Evolutionary conservation across 2,888 invertebrate genomes (phyloP).

Genomic region (Drosophila vallismaia): DNA sequence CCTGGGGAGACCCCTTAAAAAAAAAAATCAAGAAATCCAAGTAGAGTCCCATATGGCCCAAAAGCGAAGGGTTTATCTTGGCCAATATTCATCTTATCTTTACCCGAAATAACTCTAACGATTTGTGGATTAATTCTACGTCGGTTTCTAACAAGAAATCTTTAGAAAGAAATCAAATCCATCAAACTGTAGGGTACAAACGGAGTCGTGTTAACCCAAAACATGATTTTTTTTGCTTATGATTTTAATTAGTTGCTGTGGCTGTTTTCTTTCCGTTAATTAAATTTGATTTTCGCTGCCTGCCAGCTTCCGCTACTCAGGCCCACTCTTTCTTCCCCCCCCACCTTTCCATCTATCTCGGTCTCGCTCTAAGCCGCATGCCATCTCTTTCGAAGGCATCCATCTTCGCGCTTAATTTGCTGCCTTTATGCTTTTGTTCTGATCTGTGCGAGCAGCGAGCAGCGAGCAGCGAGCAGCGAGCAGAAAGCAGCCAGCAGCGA

Average conservation of each 20-base stretch:
- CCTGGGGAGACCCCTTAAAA: no score
- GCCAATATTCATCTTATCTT: no score
- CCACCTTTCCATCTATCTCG: conserved; percentile 2
- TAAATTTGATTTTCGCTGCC: conserved; percentile 63
- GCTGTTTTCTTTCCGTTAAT: conserved; percentile 52
- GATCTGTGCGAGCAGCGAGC: conserved; percentile 51
- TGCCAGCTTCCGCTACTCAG: conserved; percentile 54
- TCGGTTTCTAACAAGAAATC: no score
- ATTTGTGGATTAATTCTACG: no score
- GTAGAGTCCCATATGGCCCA: no score
- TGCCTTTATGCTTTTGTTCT: conserved; percentile 75
- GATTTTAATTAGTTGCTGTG: conserved; percentile 43
- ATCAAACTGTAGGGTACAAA: conserved; percentile 2
- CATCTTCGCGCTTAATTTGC: conserved; percentile 68
- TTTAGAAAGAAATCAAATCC: no score
- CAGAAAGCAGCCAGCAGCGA: conserved; percentile 33
- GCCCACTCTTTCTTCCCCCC: not conserved
- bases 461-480: not conserved
- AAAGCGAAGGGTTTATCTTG: no score
- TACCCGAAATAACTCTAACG: no score
- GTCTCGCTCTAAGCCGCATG: conserved; percentile 2
- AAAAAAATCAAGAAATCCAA: no score
- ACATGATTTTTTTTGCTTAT: conserved; percentile 15
- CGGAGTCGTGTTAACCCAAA: not conserved
- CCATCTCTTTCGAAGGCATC: conserved; percentile 28